Conservation (phyloP, 2,888 invertebrate genomes). For the Spicauda simplicius region DNA sequence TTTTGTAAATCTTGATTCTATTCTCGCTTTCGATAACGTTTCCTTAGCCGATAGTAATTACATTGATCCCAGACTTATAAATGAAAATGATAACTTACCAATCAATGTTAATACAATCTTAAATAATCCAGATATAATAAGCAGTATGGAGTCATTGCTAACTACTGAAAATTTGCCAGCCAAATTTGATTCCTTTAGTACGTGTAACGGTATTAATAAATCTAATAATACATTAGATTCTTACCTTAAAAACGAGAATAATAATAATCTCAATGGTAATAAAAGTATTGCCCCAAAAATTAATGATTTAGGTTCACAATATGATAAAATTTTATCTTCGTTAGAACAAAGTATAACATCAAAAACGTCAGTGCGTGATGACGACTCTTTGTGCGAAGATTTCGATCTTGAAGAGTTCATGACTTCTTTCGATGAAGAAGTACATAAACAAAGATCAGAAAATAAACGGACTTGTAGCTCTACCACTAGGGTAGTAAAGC, state of each 20-base stretch:
- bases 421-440: slow-evolving; percentile 88
- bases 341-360: slow-evolving; percentile 79
- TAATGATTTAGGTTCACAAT: slow-evolving; percentile 77
- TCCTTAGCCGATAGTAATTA: slow-evolving; percentile 81
- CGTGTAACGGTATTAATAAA: slow-evolving; percentile 62
- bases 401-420: slow-evolving; percentile 88
- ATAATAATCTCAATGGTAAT: slow-evolving; percentile 51
- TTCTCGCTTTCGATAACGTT: slow-evolving; percentile 70
- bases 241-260: slow-evolving; percentile 44
- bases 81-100: slow-evolving; percentile 88
- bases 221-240: slow-evolving; percentile 57
- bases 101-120: slow-evolving; percentile 82
- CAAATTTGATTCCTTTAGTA: slow-evolving; percentile 76
- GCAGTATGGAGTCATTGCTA: slow-evolving; percentile 80
- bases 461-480: slow-evolving; percentile 78
- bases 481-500: slow-evolving; percentile 75
- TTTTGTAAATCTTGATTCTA: slow-evolving; percentile 78
- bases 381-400: slow-evolving; percentile 85
- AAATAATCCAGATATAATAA: slow-evolving; percentile 80
- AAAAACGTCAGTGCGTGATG: slow-evolving; percentile 75
- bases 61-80: slow-evolving; percentile 87
- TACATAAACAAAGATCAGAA: slow-evolving; percentile 71
- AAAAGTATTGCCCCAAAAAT: slow-evolving; percentile 61
- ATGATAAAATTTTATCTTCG: slow-evolving; percentile 82
- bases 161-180: slow-evolving; percentile 80